Base-by-base conservation (phyloP, 2,113 vertebrate species). In the Lates calcarifer region DNA sequence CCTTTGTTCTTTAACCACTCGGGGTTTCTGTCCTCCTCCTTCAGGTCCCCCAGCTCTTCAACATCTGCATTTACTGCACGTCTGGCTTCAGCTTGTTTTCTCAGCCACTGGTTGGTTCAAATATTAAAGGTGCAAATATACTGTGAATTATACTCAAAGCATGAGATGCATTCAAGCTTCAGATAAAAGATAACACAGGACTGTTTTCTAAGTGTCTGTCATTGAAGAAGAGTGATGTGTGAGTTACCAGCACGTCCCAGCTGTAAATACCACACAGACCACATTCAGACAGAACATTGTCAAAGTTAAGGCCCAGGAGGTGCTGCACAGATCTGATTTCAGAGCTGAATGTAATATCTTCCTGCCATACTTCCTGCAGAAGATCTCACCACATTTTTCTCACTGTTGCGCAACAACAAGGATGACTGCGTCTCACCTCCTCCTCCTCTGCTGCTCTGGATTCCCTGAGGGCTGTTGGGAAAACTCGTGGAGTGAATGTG, bases 1-100 rank as follows among this genome's bases (percentile, higher is more conserved):
- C 96, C 98, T 93, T 97, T 98, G 13, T 97, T 96, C 85, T 98
- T 99, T 45, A 99, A 79, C 97, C 97, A 99, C 2, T 98, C 97
- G 29, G 97, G 95, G 79, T 96, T 97, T 91, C 91, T 96, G 81
- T 99, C 96, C 41, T 98, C 95, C 82, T 97, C 96, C 22, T 91
- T 97, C 74, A 99, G 95, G 73, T 98, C 96, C 31, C 93, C 65
- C 62, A 98, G 87, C 53, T 98, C 96, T 62, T 94, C 91, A 18
- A 95, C 88, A 80, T 96, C 94, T 56, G 91, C 85, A 61, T 78
- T 95, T 20, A 91, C 5, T 28, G 87, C 84, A 88, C 94, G 95
- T 66, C 89, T 91, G 47, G 96, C 96, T 84, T 97, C 96, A 15
- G 97, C 97, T 91, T 99, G 97, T 81, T 97, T 98, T 62, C 77